Percentiles rank a stretch among this genome's conserved stretches.
Evolutionary conservation across 2,888 invertebrate species (phyloP).

Genomic region (Nasonia oneida): DNA sequence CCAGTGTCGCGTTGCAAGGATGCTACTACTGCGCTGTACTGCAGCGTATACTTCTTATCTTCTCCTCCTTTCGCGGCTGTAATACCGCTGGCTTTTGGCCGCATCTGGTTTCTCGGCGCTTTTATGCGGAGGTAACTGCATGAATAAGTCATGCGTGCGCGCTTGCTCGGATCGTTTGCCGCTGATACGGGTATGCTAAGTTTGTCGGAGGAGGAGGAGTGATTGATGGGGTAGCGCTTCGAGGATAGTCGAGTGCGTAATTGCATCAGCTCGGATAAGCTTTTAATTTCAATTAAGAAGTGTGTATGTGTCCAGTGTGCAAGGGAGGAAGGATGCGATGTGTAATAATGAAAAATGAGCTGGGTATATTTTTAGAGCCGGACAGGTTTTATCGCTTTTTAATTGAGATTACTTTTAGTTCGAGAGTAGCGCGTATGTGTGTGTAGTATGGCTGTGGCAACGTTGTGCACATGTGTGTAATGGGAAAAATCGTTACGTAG

Average conservation of each 20-base stretch:
- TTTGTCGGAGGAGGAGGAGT: neutral
- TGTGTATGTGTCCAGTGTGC: no score
- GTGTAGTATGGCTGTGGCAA: no score
- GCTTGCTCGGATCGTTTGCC: neutral
- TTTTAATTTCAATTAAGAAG: neutral
- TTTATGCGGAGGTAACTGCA: neutral
- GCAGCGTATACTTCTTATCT: neutral
- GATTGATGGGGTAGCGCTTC: neutral
- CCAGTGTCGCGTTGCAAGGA: no score
- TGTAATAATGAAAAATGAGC: no score
- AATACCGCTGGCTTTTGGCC: neutral
- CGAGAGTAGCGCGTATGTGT: neutral
- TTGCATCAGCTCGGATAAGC: neutral
- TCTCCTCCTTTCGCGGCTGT: neutral
- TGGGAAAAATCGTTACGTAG: no score
- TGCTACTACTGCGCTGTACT: neutral
- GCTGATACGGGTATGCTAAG: no score
- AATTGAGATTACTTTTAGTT: neutral
- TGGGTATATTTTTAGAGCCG: no score
- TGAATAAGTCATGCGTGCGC: neutral
- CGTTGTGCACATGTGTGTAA: no score
- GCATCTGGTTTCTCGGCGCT: neutral
- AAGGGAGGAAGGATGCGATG: no score
- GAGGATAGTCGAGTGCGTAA: no score
- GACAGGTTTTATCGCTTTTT: neutral